Evolutionary conservation across 2,113 vertebrate species (phyloP).

Genomic region (Melanocharis versteri): DNA sequence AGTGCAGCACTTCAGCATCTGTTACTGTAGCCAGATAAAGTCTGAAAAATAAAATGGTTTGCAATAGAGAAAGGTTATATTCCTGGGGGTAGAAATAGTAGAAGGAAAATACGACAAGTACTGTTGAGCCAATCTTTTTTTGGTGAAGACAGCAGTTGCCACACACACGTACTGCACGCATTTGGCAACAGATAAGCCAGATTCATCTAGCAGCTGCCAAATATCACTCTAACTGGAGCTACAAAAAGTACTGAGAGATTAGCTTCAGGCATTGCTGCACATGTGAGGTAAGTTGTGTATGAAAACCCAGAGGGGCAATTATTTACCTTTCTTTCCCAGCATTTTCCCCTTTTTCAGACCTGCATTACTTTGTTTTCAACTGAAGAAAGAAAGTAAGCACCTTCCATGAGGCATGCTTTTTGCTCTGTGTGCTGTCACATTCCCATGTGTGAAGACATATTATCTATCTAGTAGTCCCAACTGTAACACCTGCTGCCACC

Average conservation of each 20-base stretch:
- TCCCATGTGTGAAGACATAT: neutral
- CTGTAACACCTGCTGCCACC: neutral
- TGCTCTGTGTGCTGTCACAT: slow-evolving; percentile 1
- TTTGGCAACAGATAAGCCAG: slow-evolving; percentile 48
- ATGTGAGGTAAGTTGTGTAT: neutral
- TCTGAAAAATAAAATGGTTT: neutral
- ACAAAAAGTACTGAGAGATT: slow-evolving; percentile 6
- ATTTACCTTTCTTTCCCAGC: slow-evolving; percentile 29
- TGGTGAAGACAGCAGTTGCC: slow-evolving; percentile 56
- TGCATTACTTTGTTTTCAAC: neutral
- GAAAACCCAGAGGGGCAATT: slow-evolving; percentile 21
- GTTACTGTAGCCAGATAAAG: neutral
- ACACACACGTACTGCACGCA: neutral
- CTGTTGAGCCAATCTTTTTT: slow-evolving; percentile 16
- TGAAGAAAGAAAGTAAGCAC: neutral
- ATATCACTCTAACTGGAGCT: slow-evolving; percentile 21
- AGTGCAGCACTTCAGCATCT: neutral
- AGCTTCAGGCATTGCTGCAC: slow-evolving; percentile 5
- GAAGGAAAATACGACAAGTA: slow-evolving; percentile 30
- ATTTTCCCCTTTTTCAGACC: neutral
- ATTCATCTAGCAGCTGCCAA: slow-evolving; percentile 23
- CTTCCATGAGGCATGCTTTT: slow-evolving; percentile 13
- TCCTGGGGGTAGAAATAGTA: neutral
- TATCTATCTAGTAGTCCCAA: slow-evolving; percentile 27
- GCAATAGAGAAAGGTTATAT: neutral